These are phyloP conservation scores for Nesospiza acunhae DNA, from an alignment of 2,113 vertebrate genomes.

Conservation along the genomic window DNA sequence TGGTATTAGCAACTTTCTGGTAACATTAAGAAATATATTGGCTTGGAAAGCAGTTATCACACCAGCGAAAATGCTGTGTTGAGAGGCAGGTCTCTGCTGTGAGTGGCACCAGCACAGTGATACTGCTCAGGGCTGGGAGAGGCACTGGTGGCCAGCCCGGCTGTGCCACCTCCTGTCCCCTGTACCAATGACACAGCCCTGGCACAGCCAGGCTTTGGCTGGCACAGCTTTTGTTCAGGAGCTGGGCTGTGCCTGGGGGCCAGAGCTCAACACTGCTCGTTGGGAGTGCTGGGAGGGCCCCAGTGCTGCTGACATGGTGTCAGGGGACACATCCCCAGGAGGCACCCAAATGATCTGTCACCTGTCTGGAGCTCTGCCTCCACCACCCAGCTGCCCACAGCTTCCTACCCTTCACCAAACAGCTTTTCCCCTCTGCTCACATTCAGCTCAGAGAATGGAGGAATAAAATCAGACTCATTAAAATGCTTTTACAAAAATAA, in stretches of 20 bases:
- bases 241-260: neutral
- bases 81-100: neutral
- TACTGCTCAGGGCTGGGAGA: neutral
- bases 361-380: neutral
- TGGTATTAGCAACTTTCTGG: conserved; percentile 68
- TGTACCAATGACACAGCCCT: accelerated
- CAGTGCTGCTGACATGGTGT: accelerated
- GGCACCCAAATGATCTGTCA: neutral
- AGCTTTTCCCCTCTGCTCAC: neutral
- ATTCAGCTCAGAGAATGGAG: neutral
- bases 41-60: conserved; percentile 57
- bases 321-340: neutral
- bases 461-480: neutral
- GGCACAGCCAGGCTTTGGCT: neutral
- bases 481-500: neutral
- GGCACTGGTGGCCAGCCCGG: neutral
- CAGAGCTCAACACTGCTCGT: accelerated
- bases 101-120: neutral
- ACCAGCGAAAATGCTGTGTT: neutral
- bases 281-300: neutral
- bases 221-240: neutral
- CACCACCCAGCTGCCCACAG: neutral
- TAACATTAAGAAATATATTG: conserved; percentile 66
- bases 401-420: neutral
- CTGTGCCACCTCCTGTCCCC: neutral